Evolutionary conservation across 1,140 invertebrate genomes (phyloP).

Genomic region (Gonioctena quinquepunctata): DNA sequence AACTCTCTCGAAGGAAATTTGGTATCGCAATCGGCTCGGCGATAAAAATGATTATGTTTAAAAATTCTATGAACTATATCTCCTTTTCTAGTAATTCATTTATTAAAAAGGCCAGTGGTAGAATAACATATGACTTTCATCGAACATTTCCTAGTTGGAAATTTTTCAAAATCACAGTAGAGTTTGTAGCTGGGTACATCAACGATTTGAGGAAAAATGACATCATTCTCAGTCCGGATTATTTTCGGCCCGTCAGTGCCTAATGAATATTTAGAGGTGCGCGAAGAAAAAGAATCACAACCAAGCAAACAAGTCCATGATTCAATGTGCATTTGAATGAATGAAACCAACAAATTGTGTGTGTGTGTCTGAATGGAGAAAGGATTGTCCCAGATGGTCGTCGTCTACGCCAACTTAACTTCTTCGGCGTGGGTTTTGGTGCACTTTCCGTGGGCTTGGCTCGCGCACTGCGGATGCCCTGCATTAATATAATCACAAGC

Average conservation of each 20-base stretch:
- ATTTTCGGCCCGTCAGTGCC: too few species aligned
- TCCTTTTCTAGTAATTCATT: too few species aligned
- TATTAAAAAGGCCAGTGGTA: too few species aligned
- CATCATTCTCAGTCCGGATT: neutral
- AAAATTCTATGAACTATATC: too few species aligned
- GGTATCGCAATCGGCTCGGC: too few species aligned
- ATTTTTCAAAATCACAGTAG: too few species aligned
- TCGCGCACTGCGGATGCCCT: conserved; percentile 24
- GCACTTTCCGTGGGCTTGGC: conserved; percentile 35
- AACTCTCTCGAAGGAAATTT: too few species aligned
- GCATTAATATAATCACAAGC: conserved; percentile 2
- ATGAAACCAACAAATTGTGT: conserved; percentile 16
- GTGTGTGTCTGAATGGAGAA: conserved; percentile 16
- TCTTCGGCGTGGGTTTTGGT: conserved; percentile 27
- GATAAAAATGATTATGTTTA: too few species aligned
- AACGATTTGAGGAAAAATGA: neutral
- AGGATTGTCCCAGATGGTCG: conserved; percentile 18
- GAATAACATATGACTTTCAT: too few species aligned
- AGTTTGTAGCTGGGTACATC: too few species aligned
- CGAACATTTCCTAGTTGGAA: too few species aligned
- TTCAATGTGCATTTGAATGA: conserved; percentile 9
- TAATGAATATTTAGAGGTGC: conserved; percentile 12
- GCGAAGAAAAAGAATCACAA: neutral
- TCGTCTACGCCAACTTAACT: conserved; percentile 28
- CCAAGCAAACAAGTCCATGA: neutral